Evolutionary conservation across 2,888 invertebrate genomes (phyloP).

Genomic region (Elysia crispata): DNA sequence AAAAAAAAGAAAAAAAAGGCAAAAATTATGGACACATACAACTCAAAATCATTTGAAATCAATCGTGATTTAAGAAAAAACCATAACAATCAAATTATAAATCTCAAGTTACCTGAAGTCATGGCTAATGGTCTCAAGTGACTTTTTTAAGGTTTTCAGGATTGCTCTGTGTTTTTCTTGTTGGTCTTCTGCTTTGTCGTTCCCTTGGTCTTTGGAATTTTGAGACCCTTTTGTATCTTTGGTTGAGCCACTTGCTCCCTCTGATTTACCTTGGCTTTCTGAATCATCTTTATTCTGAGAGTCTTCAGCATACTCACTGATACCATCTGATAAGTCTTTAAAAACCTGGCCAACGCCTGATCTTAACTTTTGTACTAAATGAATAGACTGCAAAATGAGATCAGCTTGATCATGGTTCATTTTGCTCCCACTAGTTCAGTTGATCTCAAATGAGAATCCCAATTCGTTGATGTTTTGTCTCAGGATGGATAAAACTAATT

Average conservation of each 20-base stretch:
- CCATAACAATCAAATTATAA: no score
- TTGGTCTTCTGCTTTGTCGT: constrained; percentile 52
- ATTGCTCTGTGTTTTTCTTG: constrained; percentile 83
- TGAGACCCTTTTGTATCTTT: constrained; percentile 85
- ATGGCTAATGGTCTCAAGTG: constrained; percentile 87
- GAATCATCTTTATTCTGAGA: constrained; percentile 18
- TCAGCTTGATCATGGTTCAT: constrained; percentile 54
- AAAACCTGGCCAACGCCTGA: constrained; percentile 70
- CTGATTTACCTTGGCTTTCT: background rate
- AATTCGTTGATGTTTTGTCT: no score
- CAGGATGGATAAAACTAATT: no score
- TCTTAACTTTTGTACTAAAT: constrained; percentile 68
- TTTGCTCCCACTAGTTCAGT: background rate
- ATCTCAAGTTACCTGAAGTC: constrained; percentile 83
- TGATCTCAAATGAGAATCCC: no score
- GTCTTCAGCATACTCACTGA: constrained; percentile 43
- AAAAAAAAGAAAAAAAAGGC: no score
- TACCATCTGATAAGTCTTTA: constrained; percentile 69
- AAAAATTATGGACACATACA: no score
- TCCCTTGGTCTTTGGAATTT: constrained; percentile 84
- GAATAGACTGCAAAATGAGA: constrained; percentile 64
- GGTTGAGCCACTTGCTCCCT: constrained; percentile 79
- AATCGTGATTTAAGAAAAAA: no score
- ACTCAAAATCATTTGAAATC: no score
- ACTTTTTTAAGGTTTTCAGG: constrained; percentile 88